Evolutionary conservation across 2,888 invertebrate species (phyloP).

Genomic region (Megamerina dolium): DNA sequence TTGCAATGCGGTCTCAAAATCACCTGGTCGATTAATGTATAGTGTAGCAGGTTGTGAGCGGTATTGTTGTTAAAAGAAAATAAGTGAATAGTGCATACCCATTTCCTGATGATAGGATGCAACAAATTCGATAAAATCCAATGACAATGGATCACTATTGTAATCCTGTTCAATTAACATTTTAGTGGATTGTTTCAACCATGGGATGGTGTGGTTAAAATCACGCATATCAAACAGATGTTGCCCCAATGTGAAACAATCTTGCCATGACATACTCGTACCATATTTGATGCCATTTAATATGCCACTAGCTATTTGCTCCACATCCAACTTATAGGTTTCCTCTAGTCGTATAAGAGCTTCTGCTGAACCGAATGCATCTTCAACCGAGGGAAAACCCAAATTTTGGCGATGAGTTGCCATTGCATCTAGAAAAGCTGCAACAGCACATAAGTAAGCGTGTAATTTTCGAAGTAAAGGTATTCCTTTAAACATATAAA

Average conservation of each 20-base stretch:
- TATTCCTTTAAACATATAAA: not conserved
- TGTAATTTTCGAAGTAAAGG: not conserved
- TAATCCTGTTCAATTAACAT: slow-evolving; percentile 56
- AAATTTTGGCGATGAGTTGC: slow-evolving; percentile 63
- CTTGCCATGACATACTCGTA: slow-evolving; percentile 70
- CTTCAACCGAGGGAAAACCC: slow-evolving; percentile 85
- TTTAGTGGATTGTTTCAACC: slow-evolving; percentile 88
- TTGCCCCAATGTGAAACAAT: slow-evolving; percentile 92
- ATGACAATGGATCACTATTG: slow-evolving; percentile 22
- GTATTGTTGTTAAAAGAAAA: too few species aligned
- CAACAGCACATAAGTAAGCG: slow-evolving; percentile 19
- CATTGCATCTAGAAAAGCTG: slow-evolving; percentile 69
- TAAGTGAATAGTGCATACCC: slow-evolving; percentile 28
- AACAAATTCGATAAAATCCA: slow-evolving; percentile 39
- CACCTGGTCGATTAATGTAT: too few species aligned
- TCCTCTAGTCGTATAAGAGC: slow-evolving; percentile 91
- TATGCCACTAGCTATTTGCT: slow-evolving; percentile 77
- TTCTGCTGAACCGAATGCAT: slow-evolving; percentile 87
- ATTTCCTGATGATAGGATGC: slow-evolving; percentile 34
- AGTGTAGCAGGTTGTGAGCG: too few species aligned
- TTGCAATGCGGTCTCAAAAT: slow-evolving; percentile 72
- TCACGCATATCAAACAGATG: slow-evolving; percentile 87
- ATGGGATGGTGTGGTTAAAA: slow-evolving; percentile 83
- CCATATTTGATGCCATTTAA: slow-evolving; percentile 81
- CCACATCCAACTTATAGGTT: slow-evolving; percentile 83